A percentile compares a stretch with the other conserved stretches of the same genome.
Evolutionary conservation across 2,888 invertebrate species (phyloP).

Genomic region (Troilus luridus): DNA sequence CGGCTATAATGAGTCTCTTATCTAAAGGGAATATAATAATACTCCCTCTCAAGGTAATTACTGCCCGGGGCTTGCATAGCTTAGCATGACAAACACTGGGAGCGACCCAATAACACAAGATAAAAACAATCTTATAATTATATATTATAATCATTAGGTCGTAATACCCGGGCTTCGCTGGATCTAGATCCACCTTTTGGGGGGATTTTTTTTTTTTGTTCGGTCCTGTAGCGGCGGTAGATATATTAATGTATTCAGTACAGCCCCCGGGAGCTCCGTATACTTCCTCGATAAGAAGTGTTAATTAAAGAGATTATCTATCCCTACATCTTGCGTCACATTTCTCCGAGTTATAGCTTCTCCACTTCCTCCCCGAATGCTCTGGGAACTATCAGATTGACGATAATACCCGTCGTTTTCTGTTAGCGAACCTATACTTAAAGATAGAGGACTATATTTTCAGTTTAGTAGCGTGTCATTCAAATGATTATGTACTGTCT

Average conservation of each 20-base stretch:
- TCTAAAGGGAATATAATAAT: slow-evolving; percentile 62
- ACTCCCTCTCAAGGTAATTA: slow-evolving; percentile 60
- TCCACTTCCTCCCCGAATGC: background rate
- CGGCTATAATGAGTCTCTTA: slow-evolving; percentile 62
- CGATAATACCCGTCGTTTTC: background rate
- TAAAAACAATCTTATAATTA: slow-evolving; percentile 57
- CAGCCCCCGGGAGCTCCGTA: background rate
- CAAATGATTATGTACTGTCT: background rate
- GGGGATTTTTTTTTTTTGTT: background rate
- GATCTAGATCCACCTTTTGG: slow-evolving; percentile 55
- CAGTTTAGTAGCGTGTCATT: slow-evolving; percentile 26
- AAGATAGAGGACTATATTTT: background rate
- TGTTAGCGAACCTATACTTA: slow-evolving; percentile 27
- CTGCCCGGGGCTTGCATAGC: slow-evolving; percentile 63
- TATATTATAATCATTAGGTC: slow-evolving; percentile 51
- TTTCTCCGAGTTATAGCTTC: slow-evolving; percentile 43
- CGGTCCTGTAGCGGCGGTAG: background rate
- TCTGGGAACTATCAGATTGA: background rate
- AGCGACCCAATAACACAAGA: slow-evolving; percentile 42
- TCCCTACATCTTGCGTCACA: slow-evolving; percentile 53
- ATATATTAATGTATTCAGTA: slow-evolving; percentile 56
- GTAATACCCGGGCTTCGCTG: slow-evolving; percentile 39
- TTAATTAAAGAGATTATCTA: slow-evolving; percentile 51
- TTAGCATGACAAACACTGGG: slow-evolving; percentile 63
- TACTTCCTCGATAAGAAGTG: slow-evolving; percentile 48